phyloP scores from a whole-genome alignment of 2,797 vertebrate species.

The Allobates femoralis region DNA sequence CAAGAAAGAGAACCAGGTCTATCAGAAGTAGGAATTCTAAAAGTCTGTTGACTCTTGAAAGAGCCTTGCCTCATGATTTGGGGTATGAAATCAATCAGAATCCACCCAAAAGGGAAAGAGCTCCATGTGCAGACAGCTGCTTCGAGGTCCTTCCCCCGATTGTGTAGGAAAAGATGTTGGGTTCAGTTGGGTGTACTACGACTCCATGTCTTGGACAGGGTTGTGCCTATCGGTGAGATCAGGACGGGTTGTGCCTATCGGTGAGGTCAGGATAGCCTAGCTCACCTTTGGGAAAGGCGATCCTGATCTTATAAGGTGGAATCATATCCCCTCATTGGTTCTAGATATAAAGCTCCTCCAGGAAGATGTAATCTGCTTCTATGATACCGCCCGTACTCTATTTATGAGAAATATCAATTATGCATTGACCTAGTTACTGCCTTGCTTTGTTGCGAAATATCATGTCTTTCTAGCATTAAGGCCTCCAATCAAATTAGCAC shows the following conservation, averaged over 20 bases:
- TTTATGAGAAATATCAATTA: background rate
- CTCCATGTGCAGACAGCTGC: no score
- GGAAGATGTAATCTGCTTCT: background rate
- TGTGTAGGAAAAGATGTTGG: background rate
- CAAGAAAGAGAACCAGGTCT: no score
- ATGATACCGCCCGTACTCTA: background rate
- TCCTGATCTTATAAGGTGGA: background rate
- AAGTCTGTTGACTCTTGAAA: no score
- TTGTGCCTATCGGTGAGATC: background rate
- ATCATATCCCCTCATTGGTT: background rate
- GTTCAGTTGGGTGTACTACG: background rate
- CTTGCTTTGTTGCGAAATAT: background rate
- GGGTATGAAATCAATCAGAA: no score
- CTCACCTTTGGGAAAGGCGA: background rate
- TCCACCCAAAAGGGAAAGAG: no score
- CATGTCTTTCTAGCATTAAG: background rate
- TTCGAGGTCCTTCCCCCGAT: background rate
- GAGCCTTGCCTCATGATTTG: no score
- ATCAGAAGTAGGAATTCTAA: no score
- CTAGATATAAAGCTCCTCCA: background rate
- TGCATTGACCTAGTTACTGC: conserved; percentile 10
- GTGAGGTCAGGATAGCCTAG: background rate
- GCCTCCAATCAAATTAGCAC: no score
- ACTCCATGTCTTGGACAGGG: background rate
- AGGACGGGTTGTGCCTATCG: background rate